These are phyloP conservation scores for Salpingus planirostris DNA, from an alignment of 2,888 invertebrate species.

Conservation along the genomic window DNA sequence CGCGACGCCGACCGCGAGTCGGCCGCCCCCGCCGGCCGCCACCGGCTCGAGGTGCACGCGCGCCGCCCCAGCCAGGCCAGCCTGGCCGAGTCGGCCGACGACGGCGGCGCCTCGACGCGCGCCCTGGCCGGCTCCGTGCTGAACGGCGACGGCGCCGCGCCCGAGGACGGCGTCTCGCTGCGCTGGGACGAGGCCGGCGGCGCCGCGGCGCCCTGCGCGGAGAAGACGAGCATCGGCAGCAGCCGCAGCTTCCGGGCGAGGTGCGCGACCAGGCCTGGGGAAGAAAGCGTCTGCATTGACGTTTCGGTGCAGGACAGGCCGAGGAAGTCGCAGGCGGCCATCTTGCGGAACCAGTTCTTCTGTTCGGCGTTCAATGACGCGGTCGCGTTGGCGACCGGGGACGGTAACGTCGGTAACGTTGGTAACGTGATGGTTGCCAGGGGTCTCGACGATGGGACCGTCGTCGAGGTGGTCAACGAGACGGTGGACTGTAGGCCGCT, in stretches of 20 bases:
- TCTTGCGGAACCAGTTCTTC: slow-evolving; percentile 47
- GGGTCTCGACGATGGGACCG: slow-evolving; percentile 35
- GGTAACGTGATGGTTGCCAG: slow-evolving; percentile 28
- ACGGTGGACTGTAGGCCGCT: no score
- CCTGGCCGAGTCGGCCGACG: slow-evolving; percentile 60
- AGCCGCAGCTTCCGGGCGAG: slow-evolving; percentile 38
- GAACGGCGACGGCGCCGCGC: slow-evolving; percentile 51
- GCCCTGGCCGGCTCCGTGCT: slow-evolving; percentile 70
- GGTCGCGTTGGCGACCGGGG: slow-evolving; percentile 12
- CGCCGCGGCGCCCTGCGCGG: slow-evolving; percentile 51
- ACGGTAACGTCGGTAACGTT: slow-evolving; percentile 21
- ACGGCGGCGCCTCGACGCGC: slow-evolving; percentile 60
- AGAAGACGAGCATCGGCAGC: slow-evolving; percentile 41
- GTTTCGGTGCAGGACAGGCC: slow-evolving; percentile 20
- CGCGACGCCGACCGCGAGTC: slow-evolving; percentile 56
- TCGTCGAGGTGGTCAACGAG: slow-evolving; percentile 37
- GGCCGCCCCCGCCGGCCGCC: slow-evolving; percentile 48
- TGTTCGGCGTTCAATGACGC: slow-evolving; percentile 32
- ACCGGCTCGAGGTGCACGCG: slow-evolving; percentile 60
- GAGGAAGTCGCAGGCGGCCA: slow-evolving; percentile 43
- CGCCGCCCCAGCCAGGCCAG: slow-evolving; percentile 60
- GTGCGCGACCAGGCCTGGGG: slow-evolving; percentile 28
- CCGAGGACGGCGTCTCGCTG: slow-evolving; percentile 51
- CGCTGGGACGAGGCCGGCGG: slow-evolving; percentile 59
- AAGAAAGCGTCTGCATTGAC: slow-evolving; percentile 38